phyloP scores from a whole-genome alignment of 2,888 invertebrate species.

The Hirtodrosophila confusa region DNA sequence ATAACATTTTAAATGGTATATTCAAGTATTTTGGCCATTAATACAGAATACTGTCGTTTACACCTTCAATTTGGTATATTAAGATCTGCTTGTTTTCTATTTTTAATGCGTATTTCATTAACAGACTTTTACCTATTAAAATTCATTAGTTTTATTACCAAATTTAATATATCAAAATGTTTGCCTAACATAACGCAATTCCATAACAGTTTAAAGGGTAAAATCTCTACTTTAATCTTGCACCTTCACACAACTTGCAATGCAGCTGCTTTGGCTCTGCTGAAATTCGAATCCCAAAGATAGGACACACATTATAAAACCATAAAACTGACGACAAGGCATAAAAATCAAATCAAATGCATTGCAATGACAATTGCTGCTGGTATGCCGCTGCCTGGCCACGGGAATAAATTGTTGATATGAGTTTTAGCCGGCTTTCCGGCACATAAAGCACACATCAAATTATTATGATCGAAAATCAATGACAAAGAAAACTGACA shows the following conservation, averaged over 20 bases:
- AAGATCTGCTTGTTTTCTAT: too few species aligned
- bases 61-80: too few species aligned
- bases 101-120: too few species aligned
- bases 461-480: conserved; percentile 77
- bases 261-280: conserved; percentile 12
- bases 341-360: conserved; percentile 67
- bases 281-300: conserved; percentile 13
- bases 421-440: conserved; percentile 53
- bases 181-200: too few species aligned
- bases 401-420: conserved; percentile 14
- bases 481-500: conserved; percentile 75
- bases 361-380: conserved; percentile 62
- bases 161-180: too few species aligned
- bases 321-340: conserved; percentile 60
- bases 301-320: conserved; percentile 51
- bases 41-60: too few species aligned
- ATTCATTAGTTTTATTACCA: too few species aligned
- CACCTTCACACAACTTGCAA: background rate
- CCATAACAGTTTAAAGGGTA: too few species aligned
- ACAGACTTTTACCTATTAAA: too few species aligned
- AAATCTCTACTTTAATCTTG: too few species aligned
- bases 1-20: too few species aligned
- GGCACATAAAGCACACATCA: conserved; percentile 68
- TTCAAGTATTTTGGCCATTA: too few species aligned
- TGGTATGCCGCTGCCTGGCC: conserved; percentile 8